Base-by-base conservation (phyloP, 2,888 invertebrate genomes). In the Pristionchus exspectatus region DNA sequence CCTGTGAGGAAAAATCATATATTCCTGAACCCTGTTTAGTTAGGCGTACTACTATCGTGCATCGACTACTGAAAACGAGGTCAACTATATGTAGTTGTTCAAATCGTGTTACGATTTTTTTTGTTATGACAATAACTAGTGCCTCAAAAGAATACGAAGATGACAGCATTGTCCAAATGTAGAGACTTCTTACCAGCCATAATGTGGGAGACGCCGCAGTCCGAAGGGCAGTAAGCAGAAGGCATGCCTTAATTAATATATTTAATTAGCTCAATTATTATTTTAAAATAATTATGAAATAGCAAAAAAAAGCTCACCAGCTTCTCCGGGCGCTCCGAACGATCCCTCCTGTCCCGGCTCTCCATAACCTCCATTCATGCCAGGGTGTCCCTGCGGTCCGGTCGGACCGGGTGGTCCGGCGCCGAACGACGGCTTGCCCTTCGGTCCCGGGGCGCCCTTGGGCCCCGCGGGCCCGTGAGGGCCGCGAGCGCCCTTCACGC, bases 141-240 rank as follows among this genome's bases (percentile, higher is more conserved):
- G 44, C 44, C 9, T 50, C 44, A 3, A 7, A 9, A 50, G 44
- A 50, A 9, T 10, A 50, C 44, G n/a, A n/a, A n/a, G n/a, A n/a
- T n/a, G n/a, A n/a, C n/a, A n/a, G n/a, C 59, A 30, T 9, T 21
- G 9, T 30, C 24, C 5, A 74, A 18, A 7, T 74, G 38, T 1
- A 77, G 2, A 27, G 9, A 50, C 9, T 44, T 0, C 87, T 50
- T 4, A 81, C 89, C 91, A 14, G 94, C 92, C 81, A 93, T 91
- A 77, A 94, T 94, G 54, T 94, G 93, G 24, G 92, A 92, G 16
- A 94, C 94, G 33, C 94, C 94, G 87, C 94, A 94, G 87, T 94
- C 94, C 12, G 93, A 92, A 27, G 94, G 93, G 81, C 94, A 94
- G 87, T 94, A 94, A 7, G 93, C 91, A 21, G 93, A 92, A 27